Base-by-base conservation (phyloP, 2,113 vertebrate species). In the Scophthalmus maximus region DNA sequence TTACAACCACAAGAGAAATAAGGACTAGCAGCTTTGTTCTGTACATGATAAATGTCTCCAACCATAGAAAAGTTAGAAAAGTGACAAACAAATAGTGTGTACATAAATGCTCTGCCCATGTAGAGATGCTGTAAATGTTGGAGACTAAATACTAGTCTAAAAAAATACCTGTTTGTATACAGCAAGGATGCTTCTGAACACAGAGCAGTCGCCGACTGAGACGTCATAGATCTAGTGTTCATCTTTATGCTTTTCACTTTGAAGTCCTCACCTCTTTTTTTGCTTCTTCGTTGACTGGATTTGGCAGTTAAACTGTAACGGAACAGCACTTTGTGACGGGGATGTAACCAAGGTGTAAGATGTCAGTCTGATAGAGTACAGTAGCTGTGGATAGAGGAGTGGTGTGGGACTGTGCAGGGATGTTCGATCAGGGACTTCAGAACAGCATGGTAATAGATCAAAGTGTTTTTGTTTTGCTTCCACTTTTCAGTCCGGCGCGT, bases 21-120 rank as follows among this genome's bases (percentile, higher is more conserved):
- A 95, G 93, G 95, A 96, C 96, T 97, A 99, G 97, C 96, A 98
- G 96, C 96, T 96, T 96, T 93, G 94, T 95, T 95, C 95, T 98
- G 96, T 96, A 98, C 95, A 97, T 46, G 94, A 95, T 95, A 95
- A 96, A 95, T 93, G 95, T 96, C 94, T 95, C 68, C 95, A 95
- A 97, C 95, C 83, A 92, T 98, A 99, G 94, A 97, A 98, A 98
- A 97, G 95, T 95, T 97, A 98, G 94, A 96, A 98, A 97, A 98
- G 95, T 96, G 94, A 96, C 94, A 94, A 94, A 94, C 93, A 93
- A 95, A 93, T 94, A 87, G 94, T 94, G 92, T 93, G 93, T 95
- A 77, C 94, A 94, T 93, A 95, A 95, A 94, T 94, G 95, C 93
- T 93, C 93, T 92, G 91, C 88, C 94, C 92, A 91, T 29, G 12